phyloP scores from a whole-genome alignment of 2,113 vertebrate genomes.

The Nannospalax galili region DNA sequence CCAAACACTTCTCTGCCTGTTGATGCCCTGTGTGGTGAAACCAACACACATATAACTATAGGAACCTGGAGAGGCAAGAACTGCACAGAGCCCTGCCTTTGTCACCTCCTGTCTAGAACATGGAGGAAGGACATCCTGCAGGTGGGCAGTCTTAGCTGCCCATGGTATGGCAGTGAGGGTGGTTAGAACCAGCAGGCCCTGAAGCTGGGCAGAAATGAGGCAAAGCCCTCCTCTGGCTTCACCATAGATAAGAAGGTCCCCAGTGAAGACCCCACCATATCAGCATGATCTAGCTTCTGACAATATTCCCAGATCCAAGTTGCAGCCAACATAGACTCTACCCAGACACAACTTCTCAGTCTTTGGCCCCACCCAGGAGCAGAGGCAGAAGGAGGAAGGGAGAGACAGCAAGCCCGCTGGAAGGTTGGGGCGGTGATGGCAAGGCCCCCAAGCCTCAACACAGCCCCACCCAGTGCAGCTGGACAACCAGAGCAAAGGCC shows the following conservation, averaged over 20 bases:
- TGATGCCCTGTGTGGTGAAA: not conserved
- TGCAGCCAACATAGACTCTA: slow-evolving; percentile 12
- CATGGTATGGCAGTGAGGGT: not conserved
- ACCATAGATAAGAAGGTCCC: not conserved
- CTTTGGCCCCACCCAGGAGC: not conserved
- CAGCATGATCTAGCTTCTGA: slow-evolving; percentile 69
- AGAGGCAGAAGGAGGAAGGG: not conserved
- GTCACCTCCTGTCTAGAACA: not conserved
- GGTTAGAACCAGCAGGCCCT: not conserved
- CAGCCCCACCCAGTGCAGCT: not conserved
- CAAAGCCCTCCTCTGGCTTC: not conserved
- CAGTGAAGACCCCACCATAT: not conserved
- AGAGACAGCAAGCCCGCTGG: not conserved
- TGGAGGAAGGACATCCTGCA: not conserved
- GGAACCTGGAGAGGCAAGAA: not conserved
- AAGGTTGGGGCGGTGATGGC: not conserved
- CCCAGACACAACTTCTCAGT: slow-evolving; percentile 16
- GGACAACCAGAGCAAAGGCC: slow-evolving; percentile 46
- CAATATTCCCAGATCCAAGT: slow-evolving; percentile 10
- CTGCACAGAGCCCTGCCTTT: not conserved
- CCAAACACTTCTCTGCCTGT: not conserved
- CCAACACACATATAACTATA: not conserved
- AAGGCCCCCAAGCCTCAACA: not conserved
- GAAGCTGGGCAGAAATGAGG: not conserved
- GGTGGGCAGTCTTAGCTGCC: not conserved